A percentile compares a stretch with the other conserved stretches of the same genome.
Evolutionary conservation across 53 echinoderm and acorn worm species (phyloP).

Genomic region (Luidia sarsii): DNA sequence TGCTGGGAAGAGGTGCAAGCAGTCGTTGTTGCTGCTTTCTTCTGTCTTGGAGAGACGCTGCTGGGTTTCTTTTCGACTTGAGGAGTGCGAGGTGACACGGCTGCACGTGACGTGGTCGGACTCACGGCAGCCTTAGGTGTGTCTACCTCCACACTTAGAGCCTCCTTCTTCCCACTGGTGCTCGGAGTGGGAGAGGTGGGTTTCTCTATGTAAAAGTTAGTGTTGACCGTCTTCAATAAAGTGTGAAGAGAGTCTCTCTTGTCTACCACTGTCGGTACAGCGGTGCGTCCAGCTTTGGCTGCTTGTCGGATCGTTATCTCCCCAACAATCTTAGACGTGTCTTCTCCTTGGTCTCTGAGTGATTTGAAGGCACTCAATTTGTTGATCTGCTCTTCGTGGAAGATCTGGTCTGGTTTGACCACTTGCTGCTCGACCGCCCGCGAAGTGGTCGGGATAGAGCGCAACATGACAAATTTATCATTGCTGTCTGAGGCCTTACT

Average conservation of each 20-base stretch:
- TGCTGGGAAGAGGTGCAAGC: not conserved
- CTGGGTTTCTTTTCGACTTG: slow-evolving; percentile 37
- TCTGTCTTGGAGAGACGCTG: slow-evolving; percentile 29
- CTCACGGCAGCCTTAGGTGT: slow-evolving; percentile 35
- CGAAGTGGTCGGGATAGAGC: slow-evolving; percentile 78
- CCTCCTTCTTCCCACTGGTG: slow-evolving; percentile 18
- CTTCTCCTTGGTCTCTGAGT: slow-evolving; percentile 58
- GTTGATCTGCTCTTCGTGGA: slow-evolving; percentile 77
- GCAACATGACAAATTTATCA: slow-evolving; percentile 63
- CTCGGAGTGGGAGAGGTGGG: slow-evolving; percentile 6
- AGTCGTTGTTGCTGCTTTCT: slow-evolving; percentile 31
- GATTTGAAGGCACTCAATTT: slow-evolving; percentile 71
- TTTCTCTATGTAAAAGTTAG: not conserved
- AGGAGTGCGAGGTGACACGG: slow-evolving; percentile 17
- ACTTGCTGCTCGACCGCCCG: slow-evolving; percentile 93
- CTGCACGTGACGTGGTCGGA: not conserved
- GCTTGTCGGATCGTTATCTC: slow-evolving; percentile 92
- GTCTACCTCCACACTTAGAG: slow-evolving; percentile 37
- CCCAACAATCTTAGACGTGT: slow-evolving; percentile 88
- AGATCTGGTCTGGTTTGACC: slow-evolving; percentile 76
- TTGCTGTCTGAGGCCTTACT: slow-evolving; percentile 8
- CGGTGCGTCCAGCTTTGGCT: slow-evolving; percentile 50
- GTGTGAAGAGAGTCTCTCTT: slow-evolving; percentile 80
- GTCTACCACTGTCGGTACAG: slow-evolving; percentile 35
- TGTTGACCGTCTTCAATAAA: slow-evolving; percentile 65